These are phyloP conservation scores for Melanerpes formicivorus DNA, from an alignment of 2,113 vertebrate species.

Conservation along the genomic window DNA sequence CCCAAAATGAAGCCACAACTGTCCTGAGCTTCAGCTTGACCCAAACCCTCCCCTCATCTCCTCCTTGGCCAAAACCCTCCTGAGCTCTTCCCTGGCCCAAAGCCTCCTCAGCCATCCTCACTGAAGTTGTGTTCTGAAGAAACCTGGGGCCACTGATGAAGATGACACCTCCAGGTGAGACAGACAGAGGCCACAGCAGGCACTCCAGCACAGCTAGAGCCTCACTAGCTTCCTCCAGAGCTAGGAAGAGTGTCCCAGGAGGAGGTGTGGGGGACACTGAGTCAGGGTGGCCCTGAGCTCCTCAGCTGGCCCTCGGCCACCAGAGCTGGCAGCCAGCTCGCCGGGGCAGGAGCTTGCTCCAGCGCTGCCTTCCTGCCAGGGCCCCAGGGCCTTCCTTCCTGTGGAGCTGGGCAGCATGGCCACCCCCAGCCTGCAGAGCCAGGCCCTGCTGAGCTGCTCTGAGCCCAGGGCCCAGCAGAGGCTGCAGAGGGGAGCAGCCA, in stretches of 20 bases:
- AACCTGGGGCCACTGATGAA: no score
- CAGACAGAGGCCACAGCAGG: no score
- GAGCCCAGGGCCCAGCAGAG: neutral
- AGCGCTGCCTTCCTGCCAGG: neutral
- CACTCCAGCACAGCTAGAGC: no score
- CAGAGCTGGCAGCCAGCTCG: neutral
- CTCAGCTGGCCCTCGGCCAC: neutral
- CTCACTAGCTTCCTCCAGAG: no score
- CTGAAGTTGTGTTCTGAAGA: no score
- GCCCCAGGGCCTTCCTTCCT: constrained; percentile 47
- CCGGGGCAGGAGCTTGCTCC: neutral
- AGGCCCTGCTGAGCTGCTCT: constrained; percentile 1
- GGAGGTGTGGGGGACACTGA: neutral
- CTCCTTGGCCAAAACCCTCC: no score
- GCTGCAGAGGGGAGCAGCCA: neutral
- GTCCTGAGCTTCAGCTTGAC: no score
- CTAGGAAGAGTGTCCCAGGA: neutral
- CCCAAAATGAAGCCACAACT: no score
- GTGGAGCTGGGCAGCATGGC: constrained; percentile 12
- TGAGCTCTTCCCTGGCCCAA: no score
- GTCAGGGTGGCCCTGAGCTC: neutral
- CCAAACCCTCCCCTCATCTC: no score
- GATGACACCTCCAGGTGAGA: no score
- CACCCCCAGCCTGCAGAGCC: constrained; percentile 14
- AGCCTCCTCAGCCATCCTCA: no score